These are phyloP conservation scores for Cheilosia scutellata DNA, from an alignment of 2,888 invertebrate genomes.

Conservation along the genomic window DNA sequence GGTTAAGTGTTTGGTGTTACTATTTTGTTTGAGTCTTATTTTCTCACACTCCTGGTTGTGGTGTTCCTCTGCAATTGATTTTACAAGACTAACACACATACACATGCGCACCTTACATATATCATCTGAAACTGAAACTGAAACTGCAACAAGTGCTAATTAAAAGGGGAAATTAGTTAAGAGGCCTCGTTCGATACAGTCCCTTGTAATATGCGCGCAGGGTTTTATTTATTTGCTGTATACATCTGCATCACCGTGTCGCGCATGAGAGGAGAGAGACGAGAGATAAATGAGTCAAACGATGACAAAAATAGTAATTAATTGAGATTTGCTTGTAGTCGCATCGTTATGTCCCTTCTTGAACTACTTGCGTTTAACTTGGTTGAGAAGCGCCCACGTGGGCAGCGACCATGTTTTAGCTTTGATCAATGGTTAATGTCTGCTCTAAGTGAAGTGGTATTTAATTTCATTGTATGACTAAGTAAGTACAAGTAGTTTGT, in stretches of 20 bases:
- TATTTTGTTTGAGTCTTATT: conserved; percentile 65
- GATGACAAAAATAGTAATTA: conserved; percentile 72
- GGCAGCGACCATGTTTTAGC: conserved; percentile 28
- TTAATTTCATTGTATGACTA: conserved; percentile 51
- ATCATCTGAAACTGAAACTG: conserved; percentile 23
- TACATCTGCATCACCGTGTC: neutral
- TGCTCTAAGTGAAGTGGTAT: conserved; percentile 28
- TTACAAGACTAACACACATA: neutral
- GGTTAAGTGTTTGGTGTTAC: conserved; percentile 73
- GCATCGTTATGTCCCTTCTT: conserved; percentile 32
- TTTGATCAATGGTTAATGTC: conserved; percentile 65
- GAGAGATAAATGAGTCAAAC: conserved; percentile 57
- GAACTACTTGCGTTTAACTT: conserved; percentile 19
- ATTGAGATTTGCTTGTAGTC: conserved; percentile 47
- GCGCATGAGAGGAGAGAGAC: neutral
- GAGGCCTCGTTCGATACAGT: conserved; percentile 21
- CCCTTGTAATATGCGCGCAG: neutral
- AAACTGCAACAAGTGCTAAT: conserved; percentile 66
- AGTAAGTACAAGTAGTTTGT: conserved; percentile 44
- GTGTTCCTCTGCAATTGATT: conserved; percentile 21
- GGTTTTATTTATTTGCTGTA: neutral
- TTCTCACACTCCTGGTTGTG: conserved; percentile 48
- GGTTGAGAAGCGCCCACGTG: conserved; percentile 29
- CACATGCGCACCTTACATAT: neutral
- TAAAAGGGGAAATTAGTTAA: conserved; percentile 59